Conservation (phyloP, 2,888 invertebrate genomes). For the Sphinx pinastri region DNA sequence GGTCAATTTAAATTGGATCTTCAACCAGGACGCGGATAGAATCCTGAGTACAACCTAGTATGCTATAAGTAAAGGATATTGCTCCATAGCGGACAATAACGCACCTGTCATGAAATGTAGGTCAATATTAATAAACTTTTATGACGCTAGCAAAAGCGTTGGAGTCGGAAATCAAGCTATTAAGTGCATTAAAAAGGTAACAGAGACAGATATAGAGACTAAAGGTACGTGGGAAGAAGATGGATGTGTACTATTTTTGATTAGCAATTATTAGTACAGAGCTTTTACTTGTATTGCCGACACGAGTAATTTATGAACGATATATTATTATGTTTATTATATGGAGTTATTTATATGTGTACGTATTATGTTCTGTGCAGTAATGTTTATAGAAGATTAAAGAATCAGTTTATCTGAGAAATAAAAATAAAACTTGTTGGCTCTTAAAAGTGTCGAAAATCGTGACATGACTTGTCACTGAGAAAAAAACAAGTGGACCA, state of each 20-base stretch:
- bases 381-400: too few relatives aligned
- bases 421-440: too few relatives aligned
- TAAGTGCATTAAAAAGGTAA: slow-evolving; percentile 18
- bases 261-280: neutral
- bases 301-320: neutral
- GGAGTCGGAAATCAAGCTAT: slow-evolving; percentile 18
- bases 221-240: neutral
- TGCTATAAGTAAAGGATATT: slow-evolving; percentile 28
- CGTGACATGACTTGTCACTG: too few relatives aligned
- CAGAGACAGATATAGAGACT: neutral
- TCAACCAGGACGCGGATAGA: too few relatives aligned
- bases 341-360: too few relatives aligned
- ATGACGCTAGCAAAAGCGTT: slow-evolving; percentile 33
- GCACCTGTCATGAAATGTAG: slow-evolving; percentile 50
- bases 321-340: neutral
- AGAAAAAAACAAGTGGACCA: too few relatives aligned
- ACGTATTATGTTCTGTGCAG: too few relatives aligned
- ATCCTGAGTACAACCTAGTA: too few relatives aligned
- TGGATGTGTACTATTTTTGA: neutral
- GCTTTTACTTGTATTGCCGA: neutral
- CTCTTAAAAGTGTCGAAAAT: too few relatives aligned
- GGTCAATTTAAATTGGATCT: too few relatives aligned
- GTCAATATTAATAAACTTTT: slow-evolving; percentile 45
- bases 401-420: too few relatives aligned
- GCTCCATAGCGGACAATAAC: slow-evolving; percentile 45